These are phyloP conservation scores for Metopia argyrocephala DNA, from an alignment of 2,888 invertebrate species.

Conservation along the genomic window DNA sequence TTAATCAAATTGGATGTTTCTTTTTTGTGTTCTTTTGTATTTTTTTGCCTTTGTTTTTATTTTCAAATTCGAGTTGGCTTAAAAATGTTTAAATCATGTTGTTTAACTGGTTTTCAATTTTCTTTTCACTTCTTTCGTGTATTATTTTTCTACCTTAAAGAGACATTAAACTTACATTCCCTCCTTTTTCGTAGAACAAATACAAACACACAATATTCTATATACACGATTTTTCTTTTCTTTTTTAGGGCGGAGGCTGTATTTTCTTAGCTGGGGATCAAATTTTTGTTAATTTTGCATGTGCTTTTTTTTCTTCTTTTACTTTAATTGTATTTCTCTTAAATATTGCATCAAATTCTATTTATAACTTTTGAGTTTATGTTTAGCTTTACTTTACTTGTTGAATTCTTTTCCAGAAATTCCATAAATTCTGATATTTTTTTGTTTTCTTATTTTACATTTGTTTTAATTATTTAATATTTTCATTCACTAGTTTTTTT, in stretches of 20 bases:
- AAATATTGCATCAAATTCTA: constrained; percentile 50
- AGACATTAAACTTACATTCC: constrained; percentile 39
- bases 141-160: constrained; percentile 23
- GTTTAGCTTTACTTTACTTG: constrained; percentile 38
- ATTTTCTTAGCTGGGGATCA: constrained; percentile 55
- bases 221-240: constrained; percentile 37
- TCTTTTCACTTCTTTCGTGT: constrained; percentile 12
- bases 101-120: not conserved
- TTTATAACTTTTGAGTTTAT: constrained; percentile 43
- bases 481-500: not conserved
- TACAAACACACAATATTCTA: constrained; percentile 22
- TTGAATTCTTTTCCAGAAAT: constrained; percentile 40
- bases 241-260: constrained; percentile 63
- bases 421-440: not conserved
- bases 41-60: constrained; percentile 53
- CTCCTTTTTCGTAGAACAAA: constrained; percentile 48
- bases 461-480: not conserved
- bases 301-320: constrained; percentile 26
- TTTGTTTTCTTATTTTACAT: not conserved
- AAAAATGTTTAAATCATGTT: not conserved
- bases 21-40: constrained; percentile 25
- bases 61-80: constrained; percentile 42
- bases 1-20: constrained; percentile 41
- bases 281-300: constrained; percentile 49
- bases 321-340: not conserved